Evolutionary conservation across 2,113 vertebrate genomes (phyloP), one percentile per base, ranked within the genome.

Genomic region (Poecilia latipinna): DNA sequence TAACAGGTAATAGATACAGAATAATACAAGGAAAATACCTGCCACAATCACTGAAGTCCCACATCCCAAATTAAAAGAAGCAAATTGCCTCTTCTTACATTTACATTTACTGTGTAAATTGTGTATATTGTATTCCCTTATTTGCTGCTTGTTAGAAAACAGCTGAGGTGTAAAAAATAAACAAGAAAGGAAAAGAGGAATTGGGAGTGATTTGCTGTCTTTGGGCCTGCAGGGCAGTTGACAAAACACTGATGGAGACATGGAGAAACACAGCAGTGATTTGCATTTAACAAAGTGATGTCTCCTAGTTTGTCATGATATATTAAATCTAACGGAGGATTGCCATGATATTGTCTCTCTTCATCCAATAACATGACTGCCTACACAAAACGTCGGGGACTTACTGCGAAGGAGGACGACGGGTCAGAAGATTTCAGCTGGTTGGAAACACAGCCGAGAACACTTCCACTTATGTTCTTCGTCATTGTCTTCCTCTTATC

Each of bases 221-320:
- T 87, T 83, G 85, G 82, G 86, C 90, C 90, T 91, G 88, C 86
- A 82, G 91, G 93, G 90, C 90, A 86, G 82, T 92, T 92, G 92
- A 91, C 90, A 93, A 92, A 93, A 90, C 90, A 91, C 92, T 94
- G 92, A 93, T 89, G 90, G 92, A 92, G 91, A 93, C 90, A 91
- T 71, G 29, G 81, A 91, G 81, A 79, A 88, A 89, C 88, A 86
- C 87, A 82, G 74, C 65, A 69, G 72, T 85, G 81, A 94, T 94
- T 94, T 94, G 90, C 90, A 93, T 94, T 94, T 90, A 86, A 94
- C 93, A 93, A 93, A 93, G 89, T 88, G 86, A 87, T 79, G 89
- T 93, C 89, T 94, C 87, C 83, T 87, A 80, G 85, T 84, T 83
- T 94, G 94, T 94, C 94, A 90, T 92, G 90, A 93, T 89, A 79